These are phyloP conservation scores for Vombatus ursinus DNA, from an alignment of 2,113 vertebrate species.

Conservation along the genomic window DNA sequence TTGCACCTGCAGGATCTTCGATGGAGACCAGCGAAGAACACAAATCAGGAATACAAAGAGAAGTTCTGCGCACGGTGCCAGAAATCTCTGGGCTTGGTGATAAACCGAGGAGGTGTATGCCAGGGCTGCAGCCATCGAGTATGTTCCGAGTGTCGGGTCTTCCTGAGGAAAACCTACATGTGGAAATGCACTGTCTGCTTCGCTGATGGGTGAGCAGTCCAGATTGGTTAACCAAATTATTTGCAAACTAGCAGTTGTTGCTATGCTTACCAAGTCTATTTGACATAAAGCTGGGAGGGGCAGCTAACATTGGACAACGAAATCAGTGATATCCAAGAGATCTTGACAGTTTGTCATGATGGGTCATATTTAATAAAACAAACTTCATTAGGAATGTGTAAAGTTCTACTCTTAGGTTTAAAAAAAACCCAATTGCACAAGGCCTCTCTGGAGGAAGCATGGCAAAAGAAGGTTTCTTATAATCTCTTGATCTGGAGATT, in stretches of 20 bases:
- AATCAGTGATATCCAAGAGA: background rate
- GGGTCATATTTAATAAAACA: background rate
- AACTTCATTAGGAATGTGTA: background rate
- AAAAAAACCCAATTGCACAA: background rate
- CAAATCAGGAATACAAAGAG: constrained; percentile 77
- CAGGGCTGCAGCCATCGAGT: constrained; percentile 93
- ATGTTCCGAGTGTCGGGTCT: constrained; percentile 88
- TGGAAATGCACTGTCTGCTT: constrained; percentile 95
- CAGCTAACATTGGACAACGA: background rate
- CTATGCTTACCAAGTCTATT: background rate
- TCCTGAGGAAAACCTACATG: constrained; percentile 57
- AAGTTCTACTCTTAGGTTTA: background rate
- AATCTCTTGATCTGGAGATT: background rate
- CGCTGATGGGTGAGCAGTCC: constrained; percentile 86
- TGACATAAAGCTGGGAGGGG: background rate
- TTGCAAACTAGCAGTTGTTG: background rate
- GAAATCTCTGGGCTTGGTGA: constrained; percentile 85
- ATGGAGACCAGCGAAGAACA: constrained; percentile 81
- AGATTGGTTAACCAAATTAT: background rate
- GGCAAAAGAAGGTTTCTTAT: background rate
- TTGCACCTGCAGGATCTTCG: constrained; percentile 88
- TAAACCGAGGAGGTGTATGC: constrained; percentile 91
- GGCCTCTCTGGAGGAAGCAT: background rate
- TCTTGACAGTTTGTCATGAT: background rate
- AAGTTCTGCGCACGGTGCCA: constrained; percentile 91